Evolutionary conservation across 2,113 vertebrate genomes (phyloP).

Genomic region (Naja naja): DNA sequence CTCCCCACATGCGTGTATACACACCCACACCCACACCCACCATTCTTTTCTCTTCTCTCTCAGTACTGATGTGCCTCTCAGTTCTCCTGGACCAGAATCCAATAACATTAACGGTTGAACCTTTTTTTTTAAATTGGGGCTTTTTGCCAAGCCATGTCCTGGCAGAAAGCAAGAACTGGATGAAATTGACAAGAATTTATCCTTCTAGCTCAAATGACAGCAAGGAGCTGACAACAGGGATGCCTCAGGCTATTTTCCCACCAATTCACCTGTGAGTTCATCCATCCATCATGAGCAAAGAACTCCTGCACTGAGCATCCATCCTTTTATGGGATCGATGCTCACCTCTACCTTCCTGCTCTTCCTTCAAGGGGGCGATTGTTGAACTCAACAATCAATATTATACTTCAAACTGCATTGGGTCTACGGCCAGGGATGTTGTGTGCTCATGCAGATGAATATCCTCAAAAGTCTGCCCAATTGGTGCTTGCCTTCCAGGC

Average conservation of each 20-base stretch:
- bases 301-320: not conserved
- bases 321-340: too few species aligned
- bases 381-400: not conserved
- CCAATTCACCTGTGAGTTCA: not conserved
- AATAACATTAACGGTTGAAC: not conserved
- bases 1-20: too few species aligned
- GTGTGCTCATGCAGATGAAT: not conserved
- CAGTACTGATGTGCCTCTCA: not conserved
- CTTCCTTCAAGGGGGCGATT: too few species aligned
- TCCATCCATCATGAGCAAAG: not conserved
- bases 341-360: too few species aligned
- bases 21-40: not conserved
- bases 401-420: not conserved
- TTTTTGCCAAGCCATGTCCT: not conserved
- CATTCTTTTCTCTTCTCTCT: not conserved
- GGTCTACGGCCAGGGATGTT: not conserved
- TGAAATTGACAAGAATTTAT: not conserved
- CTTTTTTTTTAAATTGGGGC: not conserved
- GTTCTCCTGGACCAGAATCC: not conserved
- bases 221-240: not conserved
- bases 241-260: not conserved
- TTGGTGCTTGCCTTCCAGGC: not conserved
- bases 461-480: not conserved
- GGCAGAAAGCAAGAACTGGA: not conserved
- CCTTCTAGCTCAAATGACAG: not conserved